Percentiles rank a stretch among this genome's conserved stretches.
Evolutionary conservation across 2,113 vertebrate species (phyloP).

Genomic region (Phaethornis superciliosus): DNA sequence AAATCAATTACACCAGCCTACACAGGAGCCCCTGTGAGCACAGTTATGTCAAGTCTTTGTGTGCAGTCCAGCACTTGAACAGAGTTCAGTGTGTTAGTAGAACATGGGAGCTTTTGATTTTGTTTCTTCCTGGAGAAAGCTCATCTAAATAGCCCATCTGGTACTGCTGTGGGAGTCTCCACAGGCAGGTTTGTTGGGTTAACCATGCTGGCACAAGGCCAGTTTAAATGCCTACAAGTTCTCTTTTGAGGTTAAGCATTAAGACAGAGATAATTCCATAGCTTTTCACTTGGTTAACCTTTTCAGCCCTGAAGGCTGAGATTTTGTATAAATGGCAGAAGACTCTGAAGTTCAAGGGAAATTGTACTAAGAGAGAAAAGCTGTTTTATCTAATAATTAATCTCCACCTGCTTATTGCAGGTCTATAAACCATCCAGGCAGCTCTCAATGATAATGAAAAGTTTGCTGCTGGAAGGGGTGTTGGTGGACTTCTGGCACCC

Average conservation of each 20-base stretch:
- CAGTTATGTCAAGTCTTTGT: background rate
- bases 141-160: background rate
- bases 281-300: background rate
- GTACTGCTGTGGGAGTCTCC: too few species aligned
- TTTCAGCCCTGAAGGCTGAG: background rate
- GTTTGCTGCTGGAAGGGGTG: background rate
- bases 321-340: background rate
- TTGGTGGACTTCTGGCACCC: background rate
- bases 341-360: background rate
- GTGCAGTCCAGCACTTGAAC: background rate
- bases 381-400: background rate
- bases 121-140: background rate
- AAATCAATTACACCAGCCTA: background rate
- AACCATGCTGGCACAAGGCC: background rate
- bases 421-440: background rate
- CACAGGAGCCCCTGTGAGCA: background rate
- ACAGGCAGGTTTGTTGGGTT: background rate
- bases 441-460: background rate
- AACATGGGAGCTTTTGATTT: background rate
- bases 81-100: background rate
- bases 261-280: background rate
- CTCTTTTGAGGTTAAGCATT: background rate
- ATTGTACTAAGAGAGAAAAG: background rate
- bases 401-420: background rate
- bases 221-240: background rate